Conservation (phyloP, 2,797 vertebrate species). For the Ctenopoma multispine region DNA sequence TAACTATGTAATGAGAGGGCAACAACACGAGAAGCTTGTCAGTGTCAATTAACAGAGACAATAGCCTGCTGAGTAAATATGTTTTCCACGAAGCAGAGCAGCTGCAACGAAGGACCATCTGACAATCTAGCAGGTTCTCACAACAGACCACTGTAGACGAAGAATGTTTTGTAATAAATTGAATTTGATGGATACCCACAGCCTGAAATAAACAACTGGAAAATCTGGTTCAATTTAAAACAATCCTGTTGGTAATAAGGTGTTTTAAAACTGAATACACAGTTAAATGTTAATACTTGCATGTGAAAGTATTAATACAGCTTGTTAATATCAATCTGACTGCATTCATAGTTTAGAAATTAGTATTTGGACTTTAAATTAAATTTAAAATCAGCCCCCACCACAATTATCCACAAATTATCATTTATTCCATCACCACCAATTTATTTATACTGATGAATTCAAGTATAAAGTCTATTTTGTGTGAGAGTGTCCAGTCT, state of each 20-base stretch:
- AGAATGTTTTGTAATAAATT: slow-evolving; percentile 22
- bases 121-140: slow-evolving; percentile 34
- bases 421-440: too few species aligned
- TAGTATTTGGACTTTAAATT: too few species aligned
- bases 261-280: not conserved
- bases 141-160: slow-evolving; percentile 23
- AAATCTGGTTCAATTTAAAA: slow-evolving; percentile 2
- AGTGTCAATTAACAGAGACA: slow-evolving; percentile 68
- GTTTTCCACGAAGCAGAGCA: slow-evolving; percentile 47
- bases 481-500: not conserved
- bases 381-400: not conserved
- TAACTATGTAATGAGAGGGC: slow-evolving; percentile 49
- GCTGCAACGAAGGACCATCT: slow-evolving; percentile 32
- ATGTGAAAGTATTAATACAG: not conserved
- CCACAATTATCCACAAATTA: not conserved
- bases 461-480: not conserved
- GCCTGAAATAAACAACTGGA: not conserved
- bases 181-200: slow-evolving; percentile 3
- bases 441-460: too few species aligned
- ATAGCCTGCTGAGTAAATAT: slow-evolving; percentile 56
- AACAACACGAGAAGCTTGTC: slow-evolving; percentile 65
- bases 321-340: too few species aligned
- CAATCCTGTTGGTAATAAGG: not conserved
- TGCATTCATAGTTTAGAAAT: too few species aligned
- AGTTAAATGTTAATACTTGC: not conserved